A percentile compares a stretch with the other conserved stretches of the same genome.
Evolutionary conservation across 2,888 invertebrate species (phyloP).

Genomic region (Theretra japonica): DNA sequence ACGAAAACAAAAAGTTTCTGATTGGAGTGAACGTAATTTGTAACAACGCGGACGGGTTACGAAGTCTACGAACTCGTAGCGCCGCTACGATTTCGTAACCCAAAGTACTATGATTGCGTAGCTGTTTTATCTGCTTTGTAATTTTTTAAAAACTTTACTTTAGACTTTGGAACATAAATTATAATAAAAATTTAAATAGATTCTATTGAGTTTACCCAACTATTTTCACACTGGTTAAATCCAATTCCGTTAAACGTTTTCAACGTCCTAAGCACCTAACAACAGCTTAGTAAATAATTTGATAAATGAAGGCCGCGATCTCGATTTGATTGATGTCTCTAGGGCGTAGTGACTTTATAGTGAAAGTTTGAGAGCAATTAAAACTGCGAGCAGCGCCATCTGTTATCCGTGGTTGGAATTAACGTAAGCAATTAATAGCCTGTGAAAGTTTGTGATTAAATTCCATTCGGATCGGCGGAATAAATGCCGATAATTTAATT

Average conservation of each 20-base stretch:
- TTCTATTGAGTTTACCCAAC: too few species aligned
- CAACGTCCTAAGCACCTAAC: neutral
- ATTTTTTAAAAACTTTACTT: neutral
- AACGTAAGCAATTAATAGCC: conserved; percentile 41
- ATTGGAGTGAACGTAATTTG: neutral
- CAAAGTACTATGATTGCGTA: neutral
- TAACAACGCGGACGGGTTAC: conserved; percentile 5
- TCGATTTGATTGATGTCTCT: conserved; percentile 42
- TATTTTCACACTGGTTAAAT: neutral
- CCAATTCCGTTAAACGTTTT: neutral
- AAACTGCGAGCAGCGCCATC: conserved; percentile 47
- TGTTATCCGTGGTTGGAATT: conserved; percentile 38
- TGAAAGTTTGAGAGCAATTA: conserved; percentile 41
- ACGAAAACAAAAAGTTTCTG: conserved; percentile 2
- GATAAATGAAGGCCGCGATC: conserved; percentile 28
- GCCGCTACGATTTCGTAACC: neutral
- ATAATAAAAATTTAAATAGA: too few species aligned
- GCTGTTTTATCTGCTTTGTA: neutral
- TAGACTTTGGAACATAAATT: too few species aligned
- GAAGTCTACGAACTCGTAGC: conserved; percentile 17
- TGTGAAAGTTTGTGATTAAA: conserved; percentile 34
- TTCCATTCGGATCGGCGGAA: conserved; percentile 13
- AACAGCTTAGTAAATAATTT: neutral
- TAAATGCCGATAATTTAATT: conserved; percentile 23
- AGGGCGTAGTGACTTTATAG: conserved; percentile 36